Percentiles rank a stretch among this genome's conserved stretches.
phyloP scores from a whole-genome alignment of 1,140 invertebrate genomes.

The Pararge aegeria region DNA sequence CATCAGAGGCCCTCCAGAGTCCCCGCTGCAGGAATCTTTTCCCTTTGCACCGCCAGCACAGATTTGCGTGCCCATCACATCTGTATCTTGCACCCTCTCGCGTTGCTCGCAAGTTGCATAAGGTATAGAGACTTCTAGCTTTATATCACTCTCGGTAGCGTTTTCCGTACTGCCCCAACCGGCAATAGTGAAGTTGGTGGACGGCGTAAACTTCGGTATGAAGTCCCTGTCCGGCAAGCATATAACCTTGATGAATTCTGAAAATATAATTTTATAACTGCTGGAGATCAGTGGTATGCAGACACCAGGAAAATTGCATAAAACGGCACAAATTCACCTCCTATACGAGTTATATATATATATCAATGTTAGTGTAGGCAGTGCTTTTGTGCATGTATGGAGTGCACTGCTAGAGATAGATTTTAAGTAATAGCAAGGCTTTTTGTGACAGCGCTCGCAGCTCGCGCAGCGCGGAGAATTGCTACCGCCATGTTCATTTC shows the following conservation, averaged over 20 bases:
- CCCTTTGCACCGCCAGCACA: constrained; percentile 74
- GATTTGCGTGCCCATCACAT: constrained; percentile 48
- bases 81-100: neutral
- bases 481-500: too few relatives aligned
- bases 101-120: constrained; percentile 27
- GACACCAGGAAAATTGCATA: too few relatives aligned
- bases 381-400: too few relatives aligned
- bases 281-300: too few relatives aligned
- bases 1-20: constrained; percentile 83
- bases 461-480: too few relatives aligned
- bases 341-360: too few relatives aligned
- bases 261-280: constrained; percentile 17
- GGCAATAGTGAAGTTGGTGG: constrained; percentile 35
- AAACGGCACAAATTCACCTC: too few relatives aligned
- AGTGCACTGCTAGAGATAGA: too few relatives aligned
- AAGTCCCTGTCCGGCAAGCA: constrained; percentile 42
- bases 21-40: constrained; percentile 80
- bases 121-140: constrained; percentile 28
- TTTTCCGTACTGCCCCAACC: constrained; percentile 49
- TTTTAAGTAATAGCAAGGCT: too few relatives aligned
- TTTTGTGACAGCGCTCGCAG: too few relatives aligned
- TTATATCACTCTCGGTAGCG: constrained; percentile 52
- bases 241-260: constrained; percentile 54
- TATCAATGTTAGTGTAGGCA: too few relatives aligned
- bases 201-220: constrained; percentile 13